Evolutionary conservation across 2,888 invertebrate species (phyloP), one percentile per base, ranked within the genome.

Genomic region (Margaritifera margaritifera): DNA sequence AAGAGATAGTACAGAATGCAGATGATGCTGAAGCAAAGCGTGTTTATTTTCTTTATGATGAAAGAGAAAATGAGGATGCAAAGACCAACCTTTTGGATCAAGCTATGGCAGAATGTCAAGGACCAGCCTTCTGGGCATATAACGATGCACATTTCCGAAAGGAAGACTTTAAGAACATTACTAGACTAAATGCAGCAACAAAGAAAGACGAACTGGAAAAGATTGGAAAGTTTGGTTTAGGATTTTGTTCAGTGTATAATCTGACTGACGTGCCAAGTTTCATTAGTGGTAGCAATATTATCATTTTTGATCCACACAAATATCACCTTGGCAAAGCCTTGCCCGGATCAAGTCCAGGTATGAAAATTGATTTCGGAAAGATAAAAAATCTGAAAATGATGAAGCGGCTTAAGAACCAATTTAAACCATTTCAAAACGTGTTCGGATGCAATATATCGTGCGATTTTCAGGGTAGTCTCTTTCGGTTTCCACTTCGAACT

Each of bases 271-370:
- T 86, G 6, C 88, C 88, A 15, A 86, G 86, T 59, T 86, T 88
- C 62, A 71, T 89, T 22, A 87, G 86, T 64, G 73, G 85, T 6
- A 71, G 84, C 63, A 84, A 75, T 62, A 69, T 88, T 57, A 85
- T 88, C 15, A 84, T 89, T 15, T 86, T 89, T 69, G 89, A 89
- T 74, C 89, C 89, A 6, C 86, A 87, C 66, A 76, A n/a, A n/a
- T n/a, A n/a, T n/a, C n/a, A 86, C 70, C 76, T 88, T 4, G 80
- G 80, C 15, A 74, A 77, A 53, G 65, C 72, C n/a, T 66, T 77
- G 19, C 55, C 64, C 6, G 67, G 52, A 52, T 61, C 51, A 24
- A 72, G 77, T 54, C 77, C 77, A 6, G 85, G 84, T 8, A 64
- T 84, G 11, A 81, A 76, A 62, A 77, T 83, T 11, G 73, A 83